Evolutionary conservation across 2,888 invertebrate genomes (phyloP).

Genomic region (Euzophera pinguis): DNA sequence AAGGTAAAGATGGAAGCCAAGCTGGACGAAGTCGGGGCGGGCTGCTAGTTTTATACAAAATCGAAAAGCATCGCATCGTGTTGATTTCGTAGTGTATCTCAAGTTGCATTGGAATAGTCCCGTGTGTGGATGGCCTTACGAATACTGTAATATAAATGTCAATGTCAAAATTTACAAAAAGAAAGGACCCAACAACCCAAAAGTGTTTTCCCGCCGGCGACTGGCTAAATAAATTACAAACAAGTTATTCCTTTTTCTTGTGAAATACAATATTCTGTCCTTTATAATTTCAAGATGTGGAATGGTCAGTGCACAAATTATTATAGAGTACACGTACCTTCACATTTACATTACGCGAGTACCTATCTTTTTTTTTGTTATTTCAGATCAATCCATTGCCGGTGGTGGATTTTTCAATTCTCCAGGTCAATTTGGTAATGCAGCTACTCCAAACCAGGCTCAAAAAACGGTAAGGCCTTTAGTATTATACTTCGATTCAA

Average conservation of each 20-base stretch:
- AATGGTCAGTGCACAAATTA: background rate
- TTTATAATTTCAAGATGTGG: background rate
- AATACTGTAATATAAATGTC: too few relatives aligned
- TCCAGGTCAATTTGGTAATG: conserved; percentile 68
- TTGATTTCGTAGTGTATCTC: too few relatives aligned
- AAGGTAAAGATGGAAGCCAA: too few relatives aligned
- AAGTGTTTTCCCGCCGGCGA: background rate
- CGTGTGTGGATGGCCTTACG: too few relatives aligned
- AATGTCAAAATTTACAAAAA: too few relatives aligned
- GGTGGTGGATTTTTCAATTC: conserved; percentile 74
- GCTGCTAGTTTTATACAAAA: too few relatives aligned
- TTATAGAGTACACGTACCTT: background rate
- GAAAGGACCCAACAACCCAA: too few relatives aligned
- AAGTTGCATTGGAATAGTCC: too few relatives aligned
- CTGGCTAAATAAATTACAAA: too few relatives aligned
- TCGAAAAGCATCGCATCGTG: too few relatives aligned
- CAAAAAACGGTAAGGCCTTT: conserved; percentile 58
- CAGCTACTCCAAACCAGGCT: conserved; percentile 63
- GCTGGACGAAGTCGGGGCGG: too few relatives aligned
- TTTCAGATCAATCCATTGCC: conserved; percentile 66
- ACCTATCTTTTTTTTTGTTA: background rate
- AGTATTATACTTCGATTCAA: background rate
- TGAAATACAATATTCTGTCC: background rate
- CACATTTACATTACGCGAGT: background rate
- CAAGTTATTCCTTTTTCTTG: too few relatives aligned